These are phyloP conservation scores for Diloba caeruleocephala DNA, from an alignment of 2,888 invertebrate genomes.

Conservation along the genomic window DNA sequence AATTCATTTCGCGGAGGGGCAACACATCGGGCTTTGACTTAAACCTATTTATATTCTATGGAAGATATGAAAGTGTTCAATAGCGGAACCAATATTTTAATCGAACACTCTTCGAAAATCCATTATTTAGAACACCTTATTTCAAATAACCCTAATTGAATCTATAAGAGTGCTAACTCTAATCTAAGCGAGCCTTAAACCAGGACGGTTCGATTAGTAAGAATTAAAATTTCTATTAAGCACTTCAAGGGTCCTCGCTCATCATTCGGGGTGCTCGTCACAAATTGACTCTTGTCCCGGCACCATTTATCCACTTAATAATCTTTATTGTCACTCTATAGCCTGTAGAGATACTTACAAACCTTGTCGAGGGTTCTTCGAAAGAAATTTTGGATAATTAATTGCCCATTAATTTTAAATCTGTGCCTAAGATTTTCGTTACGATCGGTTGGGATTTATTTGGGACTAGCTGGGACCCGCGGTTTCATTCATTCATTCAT, in stretches of 20 bases:
- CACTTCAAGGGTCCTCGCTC: constrained; percentile 27
- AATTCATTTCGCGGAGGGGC: too few species aligned
- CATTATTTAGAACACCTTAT: background rate
- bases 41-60: too few species aligned
- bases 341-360: constrained; percentile 22
- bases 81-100: too few species aligned
- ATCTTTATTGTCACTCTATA: constrained; percentile 45
- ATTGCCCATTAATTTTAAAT: constrained; percentile 10
- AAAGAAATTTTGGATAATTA: constrained; percentile 23
- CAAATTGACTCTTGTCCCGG: constrained; percentile 41
- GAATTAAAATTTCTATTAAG: constrained; percentile 48
- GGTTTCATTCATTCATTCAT: too few species aligned
- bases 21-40: too few species aligned
- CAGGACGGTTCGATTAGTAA: constrained; percentile 32
- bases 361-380: constrained; percentile 17
- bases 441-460: too few species aligned
- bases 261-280: constrained; percentile 26
- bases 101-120: background rate
- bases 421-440: too few species aligned
- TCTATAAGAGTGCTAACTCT: constrained; percentile 12
- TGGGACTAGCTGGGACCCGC: too few species aligned
- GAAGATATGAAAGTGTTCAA: too few species aligned
- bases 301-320: constrained; percentile 35
- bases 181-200: too few species aligned
- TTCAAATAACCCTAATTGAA: constrained; percentile 2